These are phyloP conservation scores for Hermodice carunculata DNA, from an alignment of 2,888 invertebrate species.

Conservation along the genomic window DNA sequence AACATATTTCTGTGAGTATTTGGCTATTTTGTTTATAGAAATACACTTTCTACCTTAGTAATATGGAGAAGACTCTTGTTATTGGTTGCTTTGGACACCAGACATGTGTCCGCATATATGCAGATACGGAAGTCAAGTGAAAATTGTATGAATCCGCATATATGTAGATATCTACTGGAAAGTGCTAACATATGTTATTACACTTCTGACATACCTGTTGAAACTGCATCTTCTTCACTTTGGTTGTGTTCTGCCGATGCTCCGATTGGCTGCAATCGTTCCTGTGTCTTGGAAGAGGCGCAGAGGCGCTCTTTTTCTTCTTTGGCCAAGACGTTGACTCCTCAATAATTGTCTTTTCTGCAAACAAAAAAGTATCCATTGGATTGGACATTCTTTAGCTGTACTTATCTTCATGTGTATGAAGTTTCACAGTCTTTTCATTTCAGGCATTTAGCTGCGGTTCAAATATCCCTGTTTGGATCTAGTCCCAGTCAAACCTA, in stretches of 20 bases:
- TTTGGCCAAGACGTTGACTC: constrained; percentile 45
- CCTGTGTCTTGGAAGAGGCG: constrained; percentile 34
- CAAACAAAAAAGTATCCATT: constrained; percentile 13
- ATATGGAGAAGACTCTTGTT: too few species aligned
- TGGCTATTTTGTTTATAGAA: too few species aligned
- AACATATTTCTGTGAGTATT: too few species aligned
- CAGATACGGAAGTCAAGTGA: too few species aligned
- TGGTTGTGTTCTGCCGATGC: constrained; percentile 20
- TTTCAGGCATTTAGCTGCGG: not conserved
- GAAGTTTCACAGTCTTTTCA: too few species aligned
- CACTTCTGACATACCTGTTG: not conserved
- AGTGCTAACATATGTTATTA: not conserved
- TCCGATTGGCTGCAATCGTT: constrained; percentile 59
- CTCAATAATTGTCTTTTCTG: constrained; percentile 58
- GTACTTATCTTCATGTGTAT: too few species aligned
- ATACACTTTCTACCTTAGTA: too few species aligned
- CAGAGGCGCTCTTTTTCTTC: constrained; percentile 39
- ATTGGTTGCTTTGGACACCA: too few species aligned
- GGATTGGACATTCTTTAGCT: too few species aligned
- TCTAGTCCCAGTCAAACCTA: not conserved
- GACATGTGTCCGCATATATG: too few species aligned
- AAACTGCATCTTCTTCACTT: not conserved
- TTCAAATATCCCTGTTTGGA: not conserved
- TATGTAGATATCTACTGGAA: too few species aligned
- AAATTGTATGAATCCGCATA: too few species aligned